Base-by-base conservation (phyloP, 2,113 vertebrate genomes). In the Prunella himalayana region DNA sequence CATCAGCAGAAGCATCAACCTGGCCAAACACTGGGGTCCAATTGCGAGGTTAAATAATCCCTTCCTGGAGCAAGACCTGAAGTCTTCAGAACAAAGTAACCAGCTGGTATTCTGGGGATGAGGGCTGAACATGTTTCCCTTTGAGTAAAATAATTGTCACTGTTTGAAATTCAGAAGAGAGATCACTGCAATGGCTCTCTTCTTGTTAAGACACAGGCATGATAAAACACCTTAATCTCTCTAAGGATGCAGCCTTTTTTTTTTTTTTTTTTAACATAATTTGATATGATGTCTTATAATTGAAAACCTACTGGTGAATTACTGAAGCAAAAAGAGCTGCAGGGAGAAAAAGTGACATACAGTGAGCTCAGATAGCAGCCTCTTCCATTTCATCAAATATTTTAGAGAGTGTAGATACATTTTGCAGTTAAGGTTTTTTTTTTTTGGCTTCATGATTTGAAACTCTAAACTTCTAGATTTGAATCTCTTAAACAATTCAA, bases 241-340 rank as follows among this genome's bases (percentile, higher is more conserved):
- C 86, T 90, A 28, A 41, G 56, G 37, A 76, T 95, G 68, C 61
- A 76, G 90, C 81, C 86, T 88, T 88, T 96, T 82, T 73, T 84
- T 91, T 49, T 49, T 37, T 96, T 73, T 86, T 76, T 44, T 25
- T 79, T 79, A 95, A 69, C 7, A 12, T 18, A 89, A 77, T 50
- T 81, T 77, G 37, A 22, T 86, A 89, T 61, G 33, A 61, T 88
- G 28, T 82, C 39, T 86, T 53, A 73, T 92, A 31, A 82, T 25
- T 91, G 98, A 98, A 98, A 98, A 98, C 98, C 98, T 98, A 98
- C 96, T 98, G 98, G 85, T 98, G 98, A 98, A 98, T 97, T 97
- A 98, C 97, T 97, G 97, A 98, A 98, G 98, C 97, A 50, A 96
- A 60, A 83, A 72, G 5, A 56, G 81, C 91, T 95, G 76, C 80